phyloP scores from a whole-genome alignment of 2,797 vertebrate genomes.

The Hemitrygon akajei region DNA sequence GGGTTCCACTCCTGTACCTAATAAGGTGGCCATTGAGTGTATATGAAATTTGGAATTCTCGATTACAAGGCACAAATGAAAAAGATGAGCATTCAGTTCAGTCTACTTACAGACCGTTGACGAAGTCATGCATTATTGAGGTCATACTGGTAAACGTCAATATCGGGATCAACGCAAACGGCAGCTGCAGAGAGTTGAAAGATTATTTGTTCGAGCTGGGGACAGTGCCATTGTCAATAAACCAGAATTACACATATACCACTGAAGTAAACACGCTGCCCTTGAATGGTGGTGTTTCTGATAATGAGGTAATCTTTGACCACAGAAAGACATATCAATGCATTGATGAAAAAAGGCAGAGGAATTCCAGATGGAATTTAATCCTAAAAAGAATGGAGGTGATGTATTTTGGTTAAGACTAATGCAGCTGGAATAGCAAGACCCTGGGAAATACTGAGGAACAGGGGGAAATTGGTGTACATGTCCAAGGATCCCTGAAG shows the following conservation, averaged over 20 bases:
- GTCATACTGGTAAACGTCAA: constrained; percentile 37
- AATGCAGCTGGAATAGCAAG: too few relatives aligned
- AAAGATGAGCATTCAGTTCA: not conserved
- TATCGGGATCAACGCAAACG: constrained; percentile 38
- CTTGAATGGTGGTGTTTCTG: not conserved
- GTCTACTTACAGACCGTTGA: constrained; percentile 34
- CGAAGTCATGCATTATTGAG: constrained; percentile 34
- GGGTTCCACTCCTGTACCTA: too few relatives aligned
- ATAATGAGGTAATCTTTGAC: too few relatives aligned
- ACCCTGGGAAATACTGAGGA: too few relatives aligned
- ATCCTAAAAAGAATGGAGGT: too few relatives aligned
- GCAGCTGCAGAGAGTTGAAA: constrained; percentile 24
- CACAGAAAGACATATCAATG: too few relatives aligned
- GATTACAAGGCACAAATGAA: not conserved
- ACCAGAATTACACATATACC: not conserved
- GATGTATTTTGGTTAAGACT: too few relatives aligned
- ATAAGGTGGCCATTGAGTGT: too few relatives aligned
- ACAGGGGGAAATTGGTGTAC: too few relatives aligned
- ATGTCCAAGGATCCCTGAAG: too few relatives aligned
- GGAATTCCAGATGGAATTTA: too few relatives aligned
- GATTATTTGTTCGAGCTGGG: not conserved
- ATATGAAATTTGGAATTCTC: not conserved
- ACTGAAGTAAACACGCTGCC: not conserved
- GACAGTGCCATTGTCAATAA: not conserved
- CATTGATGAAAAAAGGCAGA: too few relatives aligned